A percentile compares a stretch with the other conserved stretches of the same genome.
These are phyloP conservation scores for Plutella xylostella DNA, from an alignment of 2,888 invertebrate genomes.

Conservation along the genomic window DNA sequence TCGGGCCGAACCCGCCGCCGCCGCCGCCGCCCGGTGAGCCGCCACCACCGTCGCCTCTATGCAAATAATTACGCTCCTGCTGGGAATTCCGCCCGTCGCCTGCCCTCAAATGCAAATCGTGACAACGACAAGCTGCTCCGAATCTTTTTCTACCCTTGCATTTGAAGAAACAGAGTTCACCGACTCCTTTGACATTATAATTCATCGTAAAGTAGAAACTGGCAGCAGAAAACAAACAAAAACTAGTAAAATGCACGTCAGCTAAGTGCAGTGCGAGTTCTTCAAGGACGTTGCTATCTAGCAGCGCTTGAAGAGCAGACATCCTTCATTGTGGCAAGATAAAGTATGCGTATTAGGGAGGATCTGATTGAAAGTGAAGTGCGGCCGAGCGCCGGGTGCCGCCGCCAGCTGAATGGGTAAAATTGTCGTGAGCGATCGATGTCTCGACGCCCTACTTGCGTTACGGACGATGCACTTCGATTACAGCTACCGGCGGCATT, in stretches of 20 bases:
- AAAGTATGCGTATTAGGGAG: too few species aligned
- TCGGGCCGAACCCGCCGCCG: slow-evolving; percentile 16
- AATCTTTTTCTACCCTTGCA: too few species aligned
- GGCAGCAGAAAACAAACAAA: too few species aligned
- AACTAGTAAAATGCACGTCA: too few species aligned
- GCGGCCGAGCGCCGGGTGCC: slow-evolving; percentile 55
- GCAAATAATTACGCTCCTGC: slow-evolving; percentile 37
- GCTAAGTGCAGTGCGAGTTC: too few species aligned
- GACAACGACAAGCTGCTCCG: slow-evolving; percentile 17
- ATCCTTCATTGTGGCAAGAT: too few species aligned
- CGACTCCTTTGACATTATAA: too few species aligned
- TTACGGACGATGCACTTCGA: slow-evolving; percentile 51
- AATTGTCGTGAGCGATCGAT: slow-evolving; percentile 55
- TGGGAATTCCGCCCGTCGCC: slow-evolving; percentile 27
- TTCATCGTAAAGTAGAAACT: too few species aligned
- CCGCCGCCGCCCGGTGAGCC: background rate
- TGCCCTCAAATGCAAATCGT: slow-evolving; percentile 29
- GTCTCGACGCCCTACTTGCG: slow-evolving; percentile 68
- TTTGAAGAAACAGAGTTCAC: too few species aligned
- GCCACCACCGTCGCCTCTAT: slow-evolving; percentile 28
- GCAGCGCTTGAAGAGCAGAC: too few species aligned
- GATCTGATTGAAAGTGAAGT: too few species aligned
- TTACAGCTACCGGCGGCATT: slow-evolving; percentile 27
- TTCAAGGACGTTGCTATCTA: too few species aligned
- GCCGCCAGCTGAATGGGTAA: slow-evolving; percentile 65